phyloP scores from a whole-genome alignment of 2,888 invertebrate genomes.

The Cephus rjabovi region DNA sequence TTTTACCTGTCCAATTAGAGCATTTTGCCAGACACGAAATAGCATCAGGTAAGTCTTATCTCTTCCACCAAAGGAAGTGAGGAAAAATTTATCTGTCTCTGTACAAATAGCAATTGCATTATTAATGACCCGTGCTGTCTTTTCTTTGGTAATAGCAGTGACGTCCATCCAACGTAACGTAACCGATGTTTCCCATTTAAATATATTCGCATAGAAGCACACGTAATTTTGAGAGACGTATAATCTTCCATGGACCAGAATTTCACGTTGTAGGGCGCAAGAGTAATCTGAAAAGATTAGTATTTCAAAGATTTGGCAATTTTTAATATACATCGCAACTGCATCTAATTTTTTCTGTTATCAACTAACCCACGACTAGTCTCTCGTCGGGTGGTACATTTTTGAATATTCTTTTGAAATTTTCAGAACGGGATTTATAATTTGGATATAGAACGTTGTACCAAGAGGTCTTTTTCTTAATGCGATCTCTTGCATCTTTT shows the following conservation, averaged over 20 bases:
- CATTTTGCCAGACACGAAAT: conserved; percentile 96
- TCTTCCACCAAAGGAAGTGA: conserved; percentile 93
- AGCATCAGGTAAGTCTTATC: conserved; percentile 97
- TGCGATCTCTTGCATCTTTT: conserved; percentile 69
- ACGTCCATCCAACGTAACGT: conserved; percentile 91
- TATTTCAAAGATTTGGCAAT: conserved; percentile 10
- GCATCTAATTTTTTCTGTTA: neutral
- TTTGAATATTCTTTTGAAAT: conserved; percentile 92
- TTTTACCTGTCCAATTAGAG: conserved; percentile 83
- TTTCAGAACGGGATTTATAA: conserved; percentile 92
- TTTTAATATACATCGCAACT: neutral
- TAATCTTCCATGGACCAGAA: conserved; percentile 93
- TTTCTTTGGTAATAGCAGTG: conserved; percentile 93
- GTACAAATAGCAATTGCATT: conserved; percentile 93
- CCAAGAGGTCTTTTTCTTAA: conserved; percentile 85
- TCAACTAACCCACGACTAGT: conserved; percentile 85
- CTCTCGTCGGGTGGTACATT: conserved; percentile 91
- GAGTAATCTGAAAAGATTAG: conserved; percentile 85
- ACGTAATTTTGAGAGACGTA: conserved; percentile 96
- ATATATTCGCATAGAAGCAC: conserved; percentile 98
- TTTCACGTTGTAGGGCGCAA: conserved; percentile 96
- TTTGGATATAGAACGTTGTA: conserved; percentile 89
- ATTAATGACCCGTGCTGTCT: conserved; percentile 93
- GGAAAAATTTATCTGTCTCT: conserved; percentile 87
- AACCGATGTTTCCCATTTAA: conserved; percentile 94